Percentiles rank a stretch among this genome's conserved stretches.
Conservation (phyloP, 2,888 invertebrate species). For the Drosophila lutescens region DNA sequence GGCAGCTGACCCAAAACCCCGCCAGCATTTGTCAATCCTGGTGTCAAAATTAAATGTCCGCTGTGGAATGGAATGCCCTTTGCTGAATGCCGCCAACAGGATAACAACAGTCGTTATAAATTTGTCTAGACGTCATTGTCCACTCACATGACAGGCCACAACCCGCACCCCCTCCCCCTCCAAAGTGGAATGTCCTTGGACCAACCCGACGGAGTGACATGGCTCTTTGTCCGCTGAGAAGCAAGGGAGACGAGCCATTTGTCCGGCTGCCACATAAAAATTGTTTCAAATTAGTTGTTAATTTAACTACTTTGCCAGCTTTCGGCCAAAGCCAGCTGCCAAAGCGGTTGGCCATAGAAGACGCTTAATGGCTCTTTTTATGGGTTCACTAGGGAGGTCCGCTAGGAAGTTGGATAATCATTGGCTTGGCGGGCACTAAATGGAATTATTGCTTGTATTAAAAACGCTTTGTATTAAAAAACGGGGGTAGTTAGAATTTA, state of each 20-base stretch:
- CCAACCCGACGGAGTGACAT: too few relatives aligned
- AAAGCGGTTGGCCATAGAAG: constrained; percentile 31
- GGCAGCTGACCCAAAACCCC: constrained; percentile 30
- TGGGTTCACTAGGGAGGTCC: constrained; percentile 29
- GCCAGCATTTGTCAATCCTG: constrained; percentile 65
- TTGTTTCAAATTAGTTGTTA: constrained; percentile 71
- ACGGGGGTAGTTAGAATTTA: too few relatives aligned
- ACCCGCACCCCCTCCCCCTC: background rate
- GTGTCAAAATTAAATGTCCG: constrained; percentile 61
- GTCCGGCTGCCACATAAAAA: constrained; percentile 64
- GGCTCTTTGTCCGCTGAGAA: constrained; percentile 45
- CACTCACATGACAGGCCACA: constrained; percentile 39
- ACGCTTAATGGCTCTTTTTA: constrained; percentile 37
- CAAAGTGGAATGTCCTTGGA: constrained; percentile 10
- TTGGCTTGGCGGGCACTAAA: constrained; percentile 20
- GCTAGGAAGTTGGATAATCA: constrained; percentile 22
- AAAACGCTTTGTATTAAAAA: background rate
- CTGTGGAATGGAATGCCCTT: constrained; percentile 38
- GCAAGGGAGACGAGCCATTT: constrained; percentile 42
- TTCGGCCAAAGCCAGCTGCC: constrained; percentile 26
- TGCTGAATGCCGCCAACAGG: constrained; percentile 22
- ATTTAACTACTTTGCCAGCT: constrained; percentile 52
- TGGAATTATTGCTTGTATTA: constrained; percentile 10
- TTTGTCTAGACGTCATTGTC: constrained; percentile 76
- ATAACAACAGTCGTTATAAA: constrained; percentile 65